Conservation (phyloP, 2,797 vertebrate genomes). For the Urosaurus nigricauda region DNA sequence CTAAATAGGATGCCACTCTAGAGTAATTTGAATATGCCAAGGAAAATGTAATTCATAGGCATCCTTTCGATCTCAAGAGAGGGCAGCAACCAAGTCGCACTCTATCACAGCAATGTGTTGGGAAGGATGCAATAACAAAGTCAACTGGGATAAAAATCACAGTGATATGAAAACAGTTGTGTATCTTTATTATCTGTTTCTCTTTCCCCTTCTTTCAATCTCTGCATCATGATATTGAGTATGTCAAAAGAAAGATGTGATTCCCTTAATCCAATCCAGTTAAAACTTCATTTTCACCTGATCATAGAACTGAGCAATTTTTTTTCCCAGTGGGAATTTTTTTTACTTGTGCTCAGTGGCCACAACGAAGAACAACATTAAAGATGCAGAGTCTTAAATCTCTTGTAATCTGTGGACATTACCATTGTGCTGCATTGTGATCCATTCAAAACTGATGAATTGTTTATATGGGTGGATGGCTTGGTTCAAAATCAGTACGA, state of each 20-base stretch:
- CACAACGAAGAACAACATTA: background rate
- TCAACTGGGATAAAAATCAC: background rate
- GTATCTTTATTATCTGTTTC: background rate
- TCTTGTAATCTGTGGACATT: background rate
- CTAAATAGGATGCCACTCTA: background rate
- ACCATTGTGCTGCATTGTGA: background rate
- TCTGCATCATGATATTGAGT: no score
- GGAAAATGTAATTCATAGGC: background rate
- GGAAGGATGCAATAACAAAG: background rate
- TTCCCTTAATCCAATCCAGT: background rate
- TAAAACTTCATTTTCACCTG: background rate
- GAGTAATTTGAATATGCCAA: background rate
- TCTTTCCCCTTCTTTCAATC: no score
- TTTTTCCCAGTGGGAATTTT: background rate
- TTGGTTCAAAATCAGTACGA: background rate
- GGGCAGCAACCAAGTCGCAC: background rate
- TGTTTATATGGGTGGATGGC: background rate
- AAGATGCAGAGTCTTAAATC: background rate
- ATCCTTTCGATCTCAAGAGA: background rate
- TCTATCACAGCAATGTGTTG: background rate
- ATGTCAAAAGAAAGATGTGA: no score
- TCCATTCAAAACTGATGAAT: background rate
- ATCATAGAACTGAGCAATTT: background rate
- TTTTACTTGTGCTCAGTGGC: background rate
- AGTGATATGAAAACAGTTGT: background rate